These are phyloP conservation scores for Tetrao urogallus DNA, from an alignment of 2,113 vertebrate species.

Conservation along the genomic window DNA sequence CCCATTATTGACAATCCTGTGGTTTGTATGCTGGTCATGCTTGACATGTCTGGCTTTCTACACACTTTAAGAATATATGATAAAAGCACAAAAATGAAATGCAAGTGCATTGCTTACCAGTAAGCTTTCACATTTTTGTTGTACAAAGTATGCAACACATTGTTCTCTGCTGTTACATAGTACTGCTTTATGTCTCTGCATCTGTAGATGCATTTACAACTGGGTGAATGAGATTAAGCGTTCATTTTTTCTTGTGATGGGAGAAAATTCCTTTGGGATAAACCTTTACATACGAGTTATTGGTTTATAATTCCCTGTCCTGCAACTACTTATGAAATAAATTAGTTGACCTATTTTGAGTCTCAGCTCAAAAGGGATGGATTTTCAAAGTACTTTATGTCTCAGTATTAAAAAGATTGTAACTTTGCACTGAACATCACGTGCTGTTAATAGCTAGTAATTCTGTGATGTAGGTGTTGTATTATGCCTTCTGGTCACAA, in stretches of 20 bases:
- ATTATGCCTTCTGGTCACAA: neutral
- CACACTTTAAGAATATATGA: neutral
- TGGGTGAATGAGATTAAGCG: neutral
- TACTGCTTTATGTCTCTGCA: neutral
- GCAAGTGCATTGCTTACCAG: neutral
- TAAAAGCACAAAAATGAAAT: neutral
- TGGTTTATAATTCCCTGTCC: neutral
- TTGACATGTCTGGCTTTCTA: neutral
- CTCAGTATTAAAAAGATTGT: neutral
- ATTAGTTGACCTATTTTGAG: slow-evolving; percentile 25
- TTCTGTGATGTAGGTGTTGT: neutral
- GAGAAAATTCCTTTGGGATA: neutral
- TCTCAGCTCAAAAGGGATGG: neutral
- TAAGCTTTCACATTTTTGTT: neutral
- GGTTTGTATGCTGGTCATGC: neutral
- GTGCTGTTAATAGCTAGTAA: neutral
- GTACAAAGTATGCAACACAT: neutral
- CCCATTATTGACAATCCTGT: neutral
- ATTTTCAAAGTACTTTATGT: neutral
- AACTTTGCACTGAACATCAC: neutral
- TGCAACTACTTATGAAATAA: slow-evolving; percentile 12
- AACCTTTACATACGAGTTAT: neutral
- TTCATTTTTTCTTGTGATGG: neutral
- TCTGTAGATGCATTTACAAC: neutral
- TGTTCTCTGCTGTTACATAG: neutral